Evolutionary conservation across 2,888 invertebrate species (phyloP).

Genomic region (Cephalotes varians): DNA sequence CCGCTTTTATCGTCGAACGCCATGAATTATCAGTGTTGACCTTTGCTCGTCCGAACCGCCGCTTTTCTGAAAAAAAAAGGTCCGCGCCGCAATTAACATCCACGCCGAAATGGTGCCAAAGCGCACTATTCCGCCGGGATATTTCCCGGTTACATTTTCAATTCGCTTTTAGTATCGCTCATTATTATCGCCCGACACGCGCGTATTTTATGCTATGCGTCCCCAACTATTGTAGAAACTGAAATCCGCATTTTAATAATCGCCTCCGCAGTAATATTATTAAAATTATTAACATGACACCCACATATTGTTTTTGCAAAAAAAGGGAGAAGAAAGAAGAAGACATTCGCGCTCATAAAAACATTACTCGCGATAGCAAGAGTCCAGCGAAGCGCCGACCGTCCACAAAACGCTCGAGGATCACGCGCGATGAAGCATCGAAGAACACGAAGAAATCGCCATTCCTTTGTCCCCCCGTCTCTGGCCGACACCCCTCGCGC

Average conservation of each 20-base stretch:
- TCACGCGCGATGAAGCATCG: constrained; percentile 32
- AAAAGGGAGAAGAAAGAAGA: neutral
- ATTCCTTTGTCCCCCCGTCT: neutral
- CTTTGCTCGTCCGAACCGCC: constrained; percentile 60
- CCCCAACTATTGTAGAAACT: neutral
- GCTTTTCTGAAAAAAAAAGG: constrained; percentile 25
- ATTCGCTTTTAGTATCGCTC: constrained; percentile 27
- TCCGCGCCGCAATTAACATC: constrained; percentile 34
- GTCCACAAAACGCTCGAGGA: constrained; percentile 42
- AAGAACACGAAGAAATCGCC: constrained; percentile 50
- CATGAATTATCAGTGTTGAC: constrained; percentile 70
- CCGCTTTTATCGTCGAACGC: constrained; percentile 75
- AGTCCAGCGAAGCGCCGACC: neutral
- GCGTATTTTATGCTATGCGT: neutral
- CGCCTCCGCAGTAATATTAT: neutral
- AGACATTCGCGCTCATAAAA: constrained; percentile 22
- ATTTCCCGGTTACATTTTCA: constrained; percentile 43
- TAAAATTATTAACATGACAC: neutral
- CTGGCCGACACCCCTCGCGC: neutral
- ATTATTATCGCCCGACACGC: neutral
- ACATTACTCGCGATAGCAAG: neutral
- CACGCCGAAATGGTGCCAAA: constrained; percentile 37
- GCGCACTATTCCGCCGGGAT: neutral
- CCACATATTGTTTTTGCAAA: neutral
- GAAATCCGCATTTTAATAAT: neutral